Evolutionary conservation across 2,888 invertebrate genomes (phyloP), one percentile per base, ranked within the genome.

Genomic region (Diloba caeruleocephala): DNA sequence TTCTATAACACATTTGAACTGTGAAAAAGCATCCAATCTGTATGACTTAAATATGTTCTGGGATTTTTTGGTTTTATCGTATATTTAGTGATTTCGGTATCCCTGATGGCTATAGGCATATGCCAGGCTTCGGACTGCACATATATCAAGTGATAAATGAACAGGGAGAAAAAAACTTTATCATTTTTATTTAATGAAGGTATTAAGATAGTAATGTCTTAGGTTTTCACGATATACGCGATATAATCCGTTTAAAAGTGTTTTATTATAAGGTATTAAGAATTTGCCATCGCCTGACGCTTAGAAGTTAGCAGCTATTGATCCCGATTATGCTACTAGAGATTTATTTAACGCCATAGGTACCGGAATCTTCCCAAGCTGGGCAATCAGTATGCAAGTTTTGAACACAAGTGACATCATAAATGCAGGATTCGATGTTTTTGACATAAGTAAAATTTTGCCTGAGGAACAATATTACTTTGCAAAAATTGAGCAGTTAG

Each of bases 91-190:
- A 98, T 86, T 95, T 98, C 68, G 98, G 98, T 9, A 97, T 97
- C 53, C 98, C 98, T 0, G 97, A 98, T 82, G 98, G 98, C 5
- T 96, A 95, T 84, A 94, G 98, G 13, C 96, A 96, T 84, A 98
- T 98, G 98, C 97, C 98, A 75, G 98, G 98, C 23, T 98, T 97
- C 76, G 97, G 98, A 1, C 97, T 97, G 0, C 98, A 98, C 82
- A 98, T 98, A 0, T 98, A 96, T 84, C 97, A 98, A 85, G 87
- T 98, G 54, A 94, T 98, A 9, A 98, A 98, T 85, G 93, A 90
- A 8, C 85, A 95, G 2, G 95, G 96, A 0, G 94, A 96, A 42
- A 88, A 94, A 1, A 91, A 96, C 53, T 98, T 96, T 79, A 96
- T 97, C 65, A 98, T 93, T 98, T 98, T 90, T 98, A 98, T 82